These are phyloP conservation scores for Hestina assimilis DNA, from an alignment of 1,140 invertebrate genomes.

Conservation along the genomic window DNA sequence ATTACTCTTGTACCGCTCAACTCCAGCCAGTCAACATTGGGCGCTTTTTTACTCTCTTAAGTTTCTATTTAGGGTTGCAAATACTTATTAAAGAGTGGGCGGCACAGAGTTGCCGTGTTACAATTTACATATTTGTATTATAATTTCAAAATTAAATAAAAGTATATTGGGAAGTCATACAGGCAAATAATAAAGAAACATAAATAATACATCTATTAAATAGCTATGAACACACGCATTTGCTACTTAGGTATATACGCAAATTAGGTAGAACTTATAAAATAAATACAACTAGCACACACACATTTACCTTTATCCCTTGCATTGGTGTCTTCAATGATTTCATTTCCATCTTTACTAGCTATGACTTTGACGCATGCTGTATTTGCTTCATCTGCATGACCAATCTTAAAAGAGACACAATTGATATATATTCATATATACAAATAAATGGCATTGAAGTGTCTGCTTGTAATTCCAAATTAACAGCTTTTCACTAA, in stretches of 20 bases:
- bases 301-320: constrained; percentile 40
- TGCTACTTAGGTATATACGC: constrained; percentile 6
- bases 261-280: constrained; percentile 25
- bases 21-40: no score
- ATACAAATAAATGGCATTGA: no score
- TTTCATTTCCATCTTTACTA: constrained; percentile 33
- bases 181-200: constrained; percentile 6
- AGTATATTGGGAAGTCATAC: no score
- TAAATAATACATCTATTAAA: constrained; percentile 6
- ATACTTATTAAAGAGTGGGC: no score
- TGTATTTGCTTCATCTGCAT: constrained; percentile 47
- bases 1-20: no score
- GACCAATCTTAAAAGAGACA: constrained; percentile 48
- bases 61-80: no score
- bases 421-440: not conserved
- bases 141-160: no score
- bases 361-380: constrained; percentile 53
- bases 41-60: no score
- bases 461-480: no score
- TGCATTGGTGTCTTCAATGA: constrained; percentile 23
- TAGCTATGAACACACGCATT: constrained; percentile 67
- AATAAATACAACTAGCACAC: constrained; percentile 9
- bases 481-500: no score
- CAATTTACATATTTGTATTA: no score
- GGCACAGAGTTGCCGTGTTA: no score